A percentile compares a stretch with the other conserved stretches of the same genome.
These are phyloP conservation scores for Calephelis perditalis DNA, from an alignment of 2,888 invertebrate species.

Conservation along the genomic window DNA sequence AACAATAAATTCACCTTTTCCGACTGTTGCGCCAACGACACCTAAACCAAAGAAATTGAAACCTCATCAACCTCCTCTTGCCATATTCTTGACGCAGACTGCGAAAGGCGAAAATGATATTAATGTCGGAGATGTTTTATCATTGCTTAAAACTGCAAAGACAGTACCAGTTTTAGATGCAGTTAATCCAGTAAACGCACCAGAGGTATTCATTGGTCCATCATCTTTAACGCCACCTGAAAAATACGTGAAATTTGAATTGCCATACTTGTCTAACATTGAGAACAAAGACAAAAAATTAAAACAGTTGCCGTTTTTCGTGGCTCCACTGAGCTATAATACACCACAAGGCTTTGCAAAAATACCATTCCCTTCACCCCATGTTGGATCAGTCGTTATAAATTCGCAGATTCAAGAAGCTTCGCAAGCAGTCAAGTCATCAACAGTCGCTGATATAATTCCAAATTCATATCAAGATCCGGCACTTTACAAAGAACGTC, in stretches of 20 bases:
- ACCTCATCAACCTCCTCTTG: slow-evolving; percentile 90
- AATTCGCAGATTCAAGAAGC: slow-evolving; percentile 70
- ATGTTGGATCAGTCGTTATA: slow-evolving; percentile 91
- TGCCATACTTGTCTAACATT: slow-evolving; percentile 88
- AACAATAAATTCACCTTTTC: slow-evolving; percentile 54
- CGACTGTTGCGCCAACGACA: slow-evolving; percentile 62
- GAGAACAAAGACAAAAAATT: slow-evolving; percentile 85
- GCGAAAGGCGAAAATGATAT: slow-evolving; percentile 65
- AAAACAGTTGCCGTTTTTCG: slow-evolving; percentile 88
- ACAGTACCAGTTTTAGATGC: slow-evolving; percentile 87
- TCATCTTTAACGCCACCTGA: slow-evolving; percentile 83
- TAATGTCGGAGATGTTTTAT: slow-evolving; percentile 84
- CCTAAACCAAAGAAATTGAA: slow-evolving; percentile 78
- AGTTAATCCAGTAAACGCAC: slow-evolving; percentile 81
- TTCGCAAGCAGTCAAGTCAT: slow-evolving; percentile 33
- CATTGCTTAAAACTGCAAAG: slow-evolving; percentile 82
- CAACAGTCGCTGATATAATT: slow-evolving; percentile 36
- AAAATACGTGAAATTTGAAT: slow-evolving; percentile 87
- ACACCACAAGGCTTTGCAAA: slow-evolving; percentile 91
- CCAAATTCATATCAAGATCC: slow-evolving; percentile 45
- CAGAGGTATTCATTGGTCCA: slow-evolving; percentile 90
- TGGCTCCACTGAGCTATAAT: slow-evolving; percentile 90
- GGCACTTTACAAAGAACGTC: slow-evolving; percentile 42
- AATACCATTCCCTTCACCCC: slow-evolving; percentile 90
- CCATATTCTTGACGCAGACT: slow-evolving; percentile 85